Percentiles rank a stretch among this genome's conserved stretches.
phyloP scores from a whole-genome alignment of 2,113 vertebrate species.

The Takifugu flavidus region DNA sequence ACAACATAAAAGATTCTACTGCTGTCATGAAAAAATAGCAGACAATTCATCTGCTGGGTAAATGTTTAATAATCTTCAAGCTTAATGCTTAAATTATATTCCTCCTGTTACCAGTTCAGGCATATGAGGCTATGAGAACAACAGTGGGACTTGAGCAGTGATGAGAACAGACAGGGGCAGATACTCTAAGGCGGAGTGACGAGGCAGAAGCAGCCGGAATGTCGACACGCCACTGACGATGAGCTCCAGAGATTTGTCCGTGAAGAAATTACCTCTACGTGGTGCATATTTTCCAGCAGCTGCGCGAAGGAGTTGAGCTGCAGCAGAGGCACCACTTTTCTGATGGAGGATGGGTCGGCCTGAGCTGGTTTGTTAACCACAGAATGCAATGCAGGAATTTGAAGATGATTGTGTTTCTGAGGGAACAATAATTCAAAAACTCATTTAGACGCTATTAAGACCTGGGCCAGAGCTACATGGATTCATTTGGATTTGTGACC shows the following conservation, averaged over 20 bases:
- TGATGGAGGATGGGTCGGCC: slow-evolving; percentile 26
- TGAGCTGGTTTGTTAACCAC: slow-evolving; percentile 20
- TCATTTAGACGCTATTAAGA: no score
- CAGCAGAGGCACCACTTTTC: slow-evolving; percentile 76
- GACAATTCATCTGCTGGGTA: slow-evolving; percentile 3
- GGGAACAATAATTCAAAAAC: slow-evolving; percentile 11
- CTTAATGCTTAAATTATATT: slow-evolving; percentile 4
- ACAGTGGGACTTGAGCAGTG: neutral
- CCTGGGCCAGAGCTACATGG: no score
- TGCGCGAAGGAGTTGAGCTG: slow-evolving; percentile 81
- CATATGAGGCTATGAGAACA: neutral
- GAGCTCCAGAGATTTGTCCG: neutral
- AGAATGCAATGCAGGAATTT: slow-evolving; percentile 58
- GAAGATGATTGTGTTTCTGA: slow-evolving; percentile 82
- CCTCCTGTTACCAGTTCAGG: neutral
- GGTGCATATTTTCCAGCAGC: slow-evolving; percentile 84
- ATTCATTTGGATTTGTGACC: no score
- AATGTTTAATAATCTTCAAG: slow-evolving; percentile 8
- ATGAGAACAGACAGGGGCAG: neutral
- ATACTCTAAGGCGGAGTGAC: neutral
- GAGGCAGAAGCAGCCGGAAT: neutral
- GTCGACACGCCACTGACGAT: neutral
- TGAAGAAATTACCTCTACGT: slow-evolving; percentile 78
- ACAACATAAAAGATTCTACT: slow-evolving; percentile 11
- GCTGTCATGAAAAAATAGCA: neutral